Conservation (phyloP, 2,888 invertebrate genomes). For the Alviniconcha strummeri region DNA sequence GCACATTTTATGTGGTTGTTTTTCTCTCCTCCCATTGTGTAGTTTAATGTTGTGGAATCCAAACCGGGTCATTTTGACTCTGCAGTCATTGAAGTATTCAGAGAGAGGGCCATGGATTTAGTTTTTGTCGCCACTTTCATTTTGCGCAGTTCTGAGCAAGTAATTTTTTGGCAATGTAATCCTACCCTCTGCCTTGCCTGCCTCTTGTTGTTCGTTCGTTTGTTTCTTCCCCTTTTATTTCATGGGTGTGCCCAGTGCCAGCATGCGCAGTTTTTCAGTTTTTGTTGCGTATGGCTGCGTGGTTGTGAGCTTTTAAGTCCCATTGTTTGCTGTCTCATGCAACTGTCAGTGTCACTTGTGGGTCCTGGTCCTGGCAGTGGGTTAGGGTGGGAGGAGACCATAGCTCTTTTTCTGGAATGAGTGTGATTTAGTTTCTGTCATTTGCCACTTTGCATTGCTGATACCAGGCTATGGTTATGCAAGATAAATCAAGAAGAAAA, state of each 20-base stretch:
- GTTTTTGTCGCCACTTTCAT: neutral
- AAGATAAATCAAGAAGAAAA: conserved; percentile 14
- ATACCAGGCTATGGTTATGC: conserved; percentile 30
- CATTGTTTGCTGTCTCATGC: neutral
- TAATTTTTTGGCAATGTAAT: neutral
- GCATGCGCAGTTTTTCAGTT: too few relatives aligned
- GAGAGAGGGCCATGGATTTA: too few relatives aligned
- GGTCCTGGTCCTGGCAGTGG: neutral
- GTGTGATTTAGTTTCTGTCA: conserved; percentile 12
- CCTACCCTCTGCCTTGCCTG: neutral
- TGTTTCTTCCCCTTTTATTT: neutral
- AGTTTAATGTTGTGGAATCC: neutral
- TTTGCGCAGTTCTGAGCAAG: neutral
- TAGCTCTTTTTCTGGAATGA: too few relatives aligned
- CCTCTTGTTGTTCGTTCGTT: neutral
- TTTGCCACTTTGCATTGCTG: conserved; percentile 28
- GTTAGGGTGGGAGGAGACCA: too few relatives aligned
- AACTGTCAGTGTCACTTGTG: neutral
- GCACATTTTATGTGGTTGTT: too few relatives aligned
- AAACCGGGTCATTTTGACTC: neutral
- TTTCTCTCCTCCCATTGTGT: neutral
- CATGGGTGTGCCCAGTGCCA: neutral
- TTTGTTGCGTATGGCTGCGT: neutral
- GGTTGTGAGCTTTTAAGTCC: neutral
- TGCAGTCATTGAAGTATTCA: neutral